Base-by-base conservation (phyloP, 2,113 vertebrate genomes). In the Corvus cornix region DNA sequence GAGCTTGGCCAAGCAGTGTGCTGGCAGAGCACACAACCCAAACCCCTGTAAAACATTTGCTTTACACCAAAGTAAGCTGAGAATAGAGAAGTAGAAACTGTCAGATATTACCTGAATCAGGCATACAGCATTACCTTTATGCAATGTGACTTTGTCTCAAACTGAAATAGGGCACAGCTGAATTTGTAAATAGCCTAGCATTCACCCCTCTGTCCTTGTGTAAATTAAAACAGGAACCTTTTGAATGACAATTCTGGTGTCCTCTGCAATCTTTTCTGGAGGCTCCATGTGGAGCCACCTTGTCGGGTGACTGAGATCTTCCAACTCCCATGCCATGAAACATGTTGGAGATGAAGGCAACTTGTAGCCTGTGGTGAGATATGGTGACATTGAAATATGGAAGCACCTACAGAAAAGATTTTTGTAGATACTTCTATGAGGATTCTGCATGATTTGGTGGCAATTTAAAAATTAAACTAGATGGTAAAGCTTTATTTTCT, bases 141-240 rank as follows among this genome's bases (percentile, higher is more conserved):
- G 74, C 94, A 96, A 96, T 95, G 96, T 95, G 96, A 97, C 96
- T 96, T 95, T 96, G 93, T 87, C 89, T 96, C 56, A 15, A 48
- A 30, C 53, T 81, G 80, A 94, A 96, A 91, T 82, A 96, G 96
- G 88, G 62, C 92, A 93, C 87, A 90, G 90, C 88, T 97, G 95
- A 96, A 97, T 97, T 90, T 60, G 84, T 91, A 96, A 95, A 89
- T 60, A 96, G 84, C 44, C 84, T 16, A 4, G 26, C 23, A 59
- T 72, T 94, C 89, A 95, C 76, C 77, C 91, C 70, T 93, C 63
- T 87, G 96, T 84, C 90, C 87, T 96, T 91, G 87, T 69, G 91
- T 67, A 94, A 96, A 97, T 94, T 91, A 89, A 93, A 95, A 84
- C 87, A 75, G 21, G 60, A 89, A 91, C 93, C 75, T 88, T 87